Evolutionary conservation across 2,888 invertebrate genomes (phyloP).

Genomic region (Ochropleura plecta): DNA sequence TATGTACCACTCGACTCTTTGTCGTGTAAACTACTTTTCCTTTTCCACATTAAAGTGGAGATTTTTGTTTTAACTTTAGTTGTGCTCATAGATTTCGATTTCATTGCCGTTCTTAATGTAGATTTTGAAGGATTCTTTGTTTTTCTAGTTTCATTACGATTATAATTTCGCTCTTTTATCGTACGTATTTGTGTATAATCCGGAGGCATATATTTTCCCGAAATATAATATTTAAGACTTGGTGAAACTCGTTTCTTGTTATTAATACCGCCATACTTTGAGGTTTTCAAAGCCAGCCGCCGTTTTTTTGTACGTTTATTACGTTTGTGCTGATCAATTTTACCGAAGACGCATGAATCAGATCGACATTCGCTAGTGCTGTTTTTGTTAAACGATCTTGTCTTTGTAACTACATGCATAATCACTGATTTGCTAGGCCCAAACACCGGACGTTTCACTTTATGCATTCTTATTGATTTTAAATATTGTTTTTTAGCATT

Average conservation of each 20-base stretch:
- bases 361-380: conserved; percentile 40
- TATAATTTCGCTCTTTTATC: conserved; percentile 5
- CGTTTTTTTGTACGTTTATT: conserved; percentile 38
- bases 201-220: conserved; percentile 27
- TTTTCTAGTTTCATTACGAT: neutral
- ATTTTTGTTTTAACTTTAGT: conserved; percentile 32
- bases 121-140: conserved; percentile 25
- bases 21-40: conserved; percentile 29
- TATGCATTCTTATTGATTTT: conserved; percentile 14
- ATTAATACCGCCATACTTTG: conserved; percentile 21
- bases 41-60: conserved; percentile 21
- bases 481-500: conserved; percentile 7
- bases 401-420: conserved; percentile 26
- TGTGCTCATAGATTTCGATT: conserved; percentile 55
- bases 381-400: conserved; percentile 8
- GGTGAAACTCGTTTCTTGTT: conserved; percentile 19
- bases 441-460: conserved; percentile 29
- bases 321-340: conserved; percentile 1
- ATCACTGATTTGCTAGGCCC: conserved; percentile 53
- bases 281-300: neutral
- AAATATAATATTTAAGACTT: conserved; percentile 15
- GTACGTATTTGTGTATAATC: conserved; percentile 14
- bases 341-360: conserved; percentile 43
- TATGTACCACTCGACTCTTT: conserved; percentile 4
- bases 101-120: conserved; percentile 21